Evolutionary conservation across 2,113 vertebrate genomes (phyloP), one percentile per base, ranked within the genome.

Genomic region (Labeo rohita): DNA sequence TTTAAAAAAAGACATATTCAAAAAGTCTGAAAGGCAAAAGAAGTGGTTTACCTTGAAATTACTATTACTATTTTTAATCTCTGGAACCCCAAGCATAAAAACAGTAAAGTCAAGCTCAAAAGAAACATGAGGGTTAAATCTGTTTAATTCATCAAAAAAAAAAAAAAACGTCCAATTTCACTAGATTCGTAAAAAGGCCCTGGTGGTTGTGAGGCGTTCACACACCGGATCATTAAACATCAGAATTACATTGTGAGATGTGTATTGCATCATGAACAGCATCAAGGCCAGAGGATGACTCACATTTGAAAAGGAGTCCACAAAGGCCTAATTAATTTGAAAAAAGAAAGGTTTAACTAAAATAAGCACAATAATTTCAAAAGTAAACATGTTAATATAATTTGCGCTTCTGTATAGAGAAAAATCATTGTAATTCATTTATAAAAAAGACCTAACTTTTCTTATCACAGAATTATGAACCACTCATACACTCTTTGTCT

Each of bases 181-280:
- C 9, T 75, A 49, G 0, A 23, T 78, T 43, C 2, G 5, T 39
- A 52, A 56, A 78, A 36, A 75, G 15, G 16, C 15, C 16, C 18
- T 43, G 61, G 50, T 79, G 34, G 54, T 21, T 23, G 54, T 79
- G 2, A 79, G 77, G 50, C 54, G 34, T 79, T 79, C 43, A 75
- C 1, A n/a, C 18, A n/a, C 34, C 13, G 1, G 36, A 34, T 65
- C 59, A 65, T 65, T 49, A 28, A 63, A 45, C 54, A 47, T n/a
- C 21, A 63, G n/a, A 80, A 63, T 65, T 23, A 47, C 6, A 47
- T 63, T 10, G 21, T 63, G 78, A 65, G 43, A 63, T 23, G 39
- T 63, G 7, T 1, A 80, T 61, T 61, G 36, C 34, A 80, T 39
- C 54, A 45, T 23, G 21, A 39, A 36, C 77, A 80, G 12, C 72